These are phyloP conservation scores for Sus scrofa DNA, from an alignment of 2,113 vertebrate genomes.

Conservation along the genomic window T2T-Sscrofa CM000817.6:137630001-137630500, in stretches of 20 bases:
- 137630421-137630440: neutral
- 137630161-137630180: neutral
- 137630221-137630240: neutral
- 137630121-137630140: neutral
- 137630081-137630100: neutral
- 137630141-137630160: neutral
- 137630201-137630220: neutral
- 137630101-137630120: neutral
- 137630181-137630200: neutral
- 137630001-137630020: neutral
- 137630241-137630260: neutral
- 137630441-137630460: neutral
- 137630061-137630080: neutral
- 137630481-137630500: neutral
- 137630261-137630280: neutral
- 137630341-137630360: neutral
- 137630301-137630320: neutral
- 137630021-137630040: neutral
- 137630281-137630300: neutral
- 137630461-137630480: neutral
- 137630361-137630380: neutral
- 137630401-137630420: neutral
- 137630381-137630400: neutral
- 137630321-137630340: neutral
- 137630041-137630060: neutral